Percentiles rank a stretch among this genome's conserved stretches.
These are phyloP conservation scores for Sebastes minor DNA, from an alignment of 2,797 vertebrate genomes.

Conservation along the genomic window DNA sequence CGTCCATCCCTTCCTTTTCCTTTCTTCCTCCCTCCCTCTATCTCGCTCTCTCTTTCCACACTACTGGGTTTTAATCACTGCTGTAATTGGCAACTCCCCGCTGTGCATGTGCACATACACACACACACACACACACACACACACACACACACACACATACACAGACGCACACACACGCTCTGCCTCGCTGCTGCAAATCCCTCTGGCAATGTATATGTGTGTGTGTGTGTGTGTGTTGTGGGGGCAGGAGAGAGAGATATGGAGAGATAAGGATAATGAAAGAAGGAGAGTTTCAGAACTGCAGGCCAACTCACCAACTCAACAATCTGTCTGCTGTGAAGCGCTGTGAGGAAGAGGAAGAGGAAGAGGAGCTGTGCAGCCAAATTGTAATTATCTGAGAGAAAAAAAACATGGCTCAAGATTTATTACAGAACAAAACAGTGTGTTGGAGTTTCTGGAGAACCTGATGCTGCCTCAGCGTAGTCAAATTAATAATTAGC, in stretches of 20 bases:
- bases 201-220: slow-evolving; percentile 64
- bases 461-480: slow-evolving; percentile 49
- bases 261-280: slow-evolving; percentile 81
- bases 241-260: slow-evolving; percentile 73
- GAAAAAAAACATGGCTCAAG: slow-evolving; percentile 66
- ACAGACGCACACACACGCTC: slow-evolving; percentile 16
- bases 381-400: slow-evolving; percentile 79
- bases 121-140: slow-evolving; percentile 34
- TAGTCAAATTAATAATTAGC: slow-evolving; percentile 49
- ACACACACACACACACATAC: slow-evolving; percentile 48
- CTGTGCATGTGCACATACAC: slow-evolving; percentile 72
- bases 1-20: slow-evolving; percentile 12
- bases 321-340: slow-evolving; percentile 76
- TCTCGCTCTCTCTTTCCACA: slow-evolving; percentile 66
- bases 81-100: slow-evolving; percentile 87
- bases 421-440: slow-evolving; percentile 63
- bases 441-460: slow-evolving; percentile 52
- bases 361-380: slow-evolving; percentile 71
- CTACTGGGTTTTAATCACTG: slow-evolving; percentile 86
- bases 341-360: slow-evolving; percentile 69
- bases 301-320: slow-evolving; percentile 78
- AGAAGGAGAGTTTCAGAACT: slow-evolving; percentile 81
- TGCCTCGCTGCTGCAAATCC: slow-evolving; percentile 68
- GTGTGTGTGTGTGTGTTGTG: slow-evolving; percentile 46
- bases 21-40: slow-evolving; percentile 31